Conservation (phyloP, 2,797 vertebrate genomes). For the Octomys mimax region DNA sequence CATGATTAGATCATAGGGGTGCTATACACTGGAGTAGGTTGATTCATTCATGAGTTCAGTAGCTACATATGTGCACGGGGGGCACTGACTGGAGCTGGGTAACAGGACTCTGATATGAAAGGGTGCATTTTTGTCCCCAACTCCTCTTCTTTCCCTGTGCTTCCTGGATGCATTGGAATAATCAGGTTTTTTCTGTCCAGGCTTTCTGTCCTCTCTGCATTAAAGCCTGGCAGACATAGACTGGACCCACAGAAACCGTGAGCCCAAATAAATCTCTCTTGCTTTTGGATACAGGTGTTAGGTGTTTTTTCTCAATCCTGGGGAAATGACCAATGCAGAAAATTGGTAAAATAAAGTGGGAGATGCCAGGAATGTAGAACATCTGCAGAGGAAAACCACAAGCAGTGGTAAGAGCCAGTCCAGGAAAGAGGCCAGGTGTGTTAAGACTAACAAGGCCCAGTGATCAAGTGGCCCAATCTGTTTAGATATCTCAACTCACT, state of each 20-base stretch:
- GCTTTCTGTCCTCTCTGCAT: neutral
- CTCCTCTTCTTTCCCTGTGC: neutral
- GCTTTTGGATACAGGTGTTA: neutral
- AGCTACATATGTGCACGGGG: neutral
- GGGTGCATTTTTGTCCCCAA: neutral
- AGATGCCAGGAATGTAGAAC: neutral
- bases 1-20: neutral
- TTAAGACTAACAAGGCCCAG: neutral
- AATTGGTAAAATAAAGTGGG: neutral
- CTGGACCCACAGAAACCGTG: neutral
- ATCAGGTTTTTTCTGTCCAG: neutral
- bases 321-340: neutral
- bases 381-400: neutral
- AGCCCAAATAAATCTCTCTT: neutral
- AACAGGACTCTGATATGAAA: neutral
- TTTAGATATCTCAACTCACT: neutral
- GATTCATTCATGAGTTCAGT: neutral
- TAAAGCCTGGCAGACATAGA: neutral
- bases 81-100: neutral
- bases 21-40: neutral
- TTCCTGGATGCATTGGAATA: neutral
- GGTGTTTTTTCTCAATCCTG: neutral
- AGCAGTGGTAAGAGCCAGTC: neutral
- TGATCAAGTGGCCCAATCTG: neutral
- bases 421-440: neutral